Evolutionary conservation across 2,113 vertebrate species (phyloP).

Genomic region (Plectropomus leopardus): DNA sequence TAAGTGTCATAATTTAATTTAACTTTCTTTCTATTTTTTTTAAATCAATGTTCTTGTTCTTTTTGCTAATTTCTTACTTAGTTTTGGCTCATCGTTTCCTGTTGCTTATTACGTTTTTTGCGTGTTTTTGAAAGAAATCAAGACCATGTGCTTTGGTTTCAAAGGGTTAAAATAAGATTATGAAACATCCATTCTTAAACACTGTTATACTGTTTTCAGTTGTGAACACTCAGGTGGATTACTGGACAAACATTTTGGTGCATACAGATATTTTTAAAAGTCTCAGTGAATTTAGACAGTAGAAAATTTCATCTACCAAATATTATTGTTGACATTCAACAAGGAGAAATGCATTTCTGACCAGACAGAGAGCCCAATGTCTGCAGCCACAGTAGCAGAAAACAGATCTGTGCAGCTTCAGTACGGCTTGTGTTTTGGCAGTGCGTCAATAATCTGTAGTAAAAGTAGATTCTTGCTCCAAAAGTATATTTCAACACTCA

Average conservation of each 20-base stretch:
- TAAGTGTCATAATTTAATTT: no score
- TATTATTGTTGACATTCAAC: background rate
- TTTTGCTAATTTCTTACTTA: no score
- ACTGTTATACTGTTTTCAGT: slow-evolving; percentile 2
- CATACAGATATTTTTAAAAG: no score
- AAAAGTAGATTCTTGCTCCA: background rate
- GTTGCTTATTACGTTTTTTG: no score
- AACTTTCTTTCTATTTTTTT: no score
- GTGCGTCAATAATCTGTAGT: background rate
- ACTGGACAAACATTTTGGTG: background rate
- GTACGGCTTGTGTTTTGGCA: background rate
- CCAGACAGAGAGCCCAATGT: background rate
- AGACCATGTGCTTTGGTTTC: no score
- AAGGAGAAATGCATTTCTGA: background rate
- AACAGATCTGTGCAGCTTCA: background rate
- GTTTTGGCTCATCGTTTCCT: no score
- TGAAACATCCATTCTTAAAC: slow-evolving; percentile 1
- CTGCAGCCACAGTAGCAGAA: background rate
- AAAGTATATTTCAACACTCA: background rate
- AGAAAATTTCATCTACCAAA: no score
- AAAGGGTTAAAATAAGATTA: no score
- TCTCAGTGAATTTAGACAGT: no score
- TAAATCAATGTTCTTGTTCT: no score
- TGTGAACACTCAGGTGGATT: background rate
- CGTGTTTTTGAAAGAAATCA: no score